Evolutionary conservation across 64 coral and sea anemone genomes (phyloP).

Genomic region (Pachyseris speciosa): DNA sequence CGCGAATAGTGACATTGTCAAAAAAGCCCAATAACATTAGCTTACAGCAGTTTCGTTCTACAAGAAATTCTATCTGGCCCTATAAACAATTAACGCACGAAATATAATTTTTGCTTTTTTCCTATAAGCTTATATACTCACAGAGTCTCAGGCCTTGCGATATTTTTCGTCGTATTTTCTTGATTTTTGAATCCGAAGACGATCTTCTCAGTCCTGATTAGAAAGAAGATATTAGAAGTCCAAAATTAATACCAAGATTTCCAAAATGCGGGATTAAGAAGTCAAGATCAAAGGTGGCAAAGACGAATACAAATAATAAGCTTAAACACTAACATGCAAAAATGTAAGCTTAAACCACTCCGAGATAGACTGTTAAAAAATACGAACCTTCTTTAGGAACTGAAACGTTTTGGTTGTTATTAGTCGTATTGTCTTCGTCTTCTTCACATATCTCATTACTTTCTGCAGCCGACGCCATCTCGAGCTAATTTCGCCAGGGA

Average conservation of each 20-base stretch:
- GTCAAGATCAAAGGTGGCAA: not conserved
- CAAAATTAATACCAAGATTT: not conserved
- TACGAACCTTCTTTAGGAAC: slow-evolving; percentile 3
- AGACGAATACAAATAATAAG: not conserved
- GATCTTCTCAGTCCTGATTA: slow-evolving; percentile 30
- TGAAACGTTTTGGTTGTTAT: not conserved
- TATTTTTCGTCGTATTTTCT: slow-evolving; percentile 67
- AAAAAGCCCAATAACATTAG: not conserved
- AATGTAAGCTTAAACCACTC: not conserved
- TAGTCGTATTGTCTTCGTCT: not conserved
- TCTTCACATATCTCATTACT: slow-evolving; percentile 14
- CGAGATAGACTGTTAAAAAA: not conserved
- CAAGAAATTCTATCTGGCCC: not conserved
- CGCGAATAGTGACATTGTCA: not conserved
- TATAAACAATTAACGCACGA: too few relatives aligned
- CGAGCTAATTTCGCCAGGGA: not conserved
- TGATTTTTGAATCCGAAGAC: slow-evolving; percentile 75
- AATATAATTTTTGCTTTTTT: too few relatives aligned
- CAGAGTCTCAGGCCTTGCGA: slow-evolving; percentile 77
- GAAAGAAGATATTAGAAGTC: not conserved
- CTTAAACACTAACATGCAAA: not conserved
- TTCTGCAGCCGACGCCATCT: slow-evolving; percentile 34
- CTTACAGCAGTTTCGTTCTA: not conserved
- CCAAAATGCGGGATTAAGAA: not conserved
- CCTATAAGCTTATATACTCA: slow-evolving; percentile 9